phyloP scores from a whole-genome alignment of 2,113 vertebrate genomes.

The Ornithorhynchus anatinus region DNA sequence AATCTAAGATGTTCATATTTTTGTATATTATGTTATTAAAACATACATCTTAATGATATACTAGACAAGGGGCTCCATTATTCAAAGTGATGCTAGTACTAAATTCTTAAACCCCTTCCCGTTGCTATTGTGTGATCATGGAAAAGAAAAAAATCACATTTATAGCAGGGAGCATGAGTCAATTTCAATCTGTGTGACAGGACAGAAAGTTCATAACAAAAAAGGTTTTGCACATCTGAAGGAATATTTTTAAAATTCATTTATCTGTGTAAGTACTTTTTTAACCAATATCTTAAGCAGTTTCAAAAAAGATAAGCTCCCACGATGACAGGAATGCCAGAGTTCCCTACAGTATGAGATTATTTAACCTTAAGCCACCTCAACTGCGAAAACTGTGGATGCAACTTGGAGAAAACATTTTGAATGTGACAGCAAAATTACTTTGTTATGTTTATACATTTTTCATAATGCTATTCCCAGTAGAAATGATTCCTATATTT shows the following conservation, averaged over 20 bases:
- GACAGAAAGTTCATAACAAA: not conserved
- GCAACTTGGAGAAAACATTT: slow-evolving; percentile 67
- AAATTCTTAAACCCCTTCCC: not conserved
- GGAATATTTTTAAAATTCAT: not conserved
- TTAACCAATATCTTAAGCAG: slow-evolving; percentile 14
- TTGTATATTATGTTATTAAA: not conserved
- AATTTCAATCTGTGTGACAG: not conserved
- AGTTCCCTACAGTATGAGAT: slow-evolving; percentile 18
- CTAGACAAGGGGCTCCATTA: not conserved
- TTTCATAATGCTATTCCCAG: slow-evolving; percentile 70
- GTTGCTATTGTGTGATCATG: not conserved
- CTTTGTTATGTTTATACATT: slow-evolving; percentile 70
- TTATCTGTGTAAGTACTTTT: slow-evolving; percentile 25
- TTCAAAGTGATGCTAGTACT: not conserved
- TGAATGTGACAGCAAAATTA: slow-evolving; percentile 75
- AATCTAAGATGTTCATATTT: not conserved
- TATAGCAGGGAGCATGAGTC: not conserved
- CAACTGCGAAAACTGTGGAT: slow-evolving; percentile 57
- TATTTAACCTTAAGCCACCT: slow-evolving; percentile 66
- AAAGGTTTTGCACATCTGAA: not conserved
- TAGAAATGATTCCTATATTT: slow-evolving; percentile 66
- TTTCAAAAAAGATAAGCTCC: slow-evolving; percentile 10
- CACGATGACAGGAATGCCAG: slow-evolving; percentile 29
- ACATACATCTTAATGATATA: no score
- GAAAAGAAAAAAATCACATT: not conserved